Evolutionary conservation across 2,888 invertebrate species (phyloP), one percentile per base, ranked within the genome.

Genomic region (Andrena camellia): DNA sequence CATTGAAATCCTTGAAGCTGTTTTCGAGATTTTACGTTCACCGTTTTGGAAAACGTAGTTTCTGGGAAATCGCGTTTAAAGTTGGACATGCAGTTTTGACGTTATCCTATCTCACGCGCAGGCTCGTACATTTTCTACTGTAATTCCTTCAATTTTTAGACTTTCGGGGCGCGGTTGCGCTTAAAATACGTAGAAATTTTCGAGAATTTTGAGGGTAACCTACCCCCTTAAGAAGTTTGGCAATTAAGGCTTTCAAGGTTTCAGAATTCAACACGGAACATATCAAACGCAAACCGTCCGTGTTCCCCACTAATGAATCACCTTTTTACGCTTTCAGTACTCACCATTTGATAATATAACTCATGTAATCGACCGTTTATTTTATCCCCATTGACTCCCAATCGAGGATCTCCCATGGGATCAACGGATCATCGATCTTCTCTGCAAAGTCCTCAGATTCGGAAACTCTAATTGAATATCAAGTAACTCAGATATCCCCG

Each of bases 291-390:
- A 90, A 89, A 70, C 86, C 84, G 77, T 84, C 75, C 69, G 33
- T 60, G 52, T 33, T 85, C 81, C 81, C 78, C 78, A 81, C 90
- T 93, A 92, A 93, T 91, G 83, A 88, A 90, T 90, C 90, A 88
- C 89, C 79, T 92, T 90, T 85, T 93, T 91, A 88, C 91, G 91
- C 91, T 92, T 93, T 90, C 93, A 93, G 92, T 92, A 91, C 90
- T 82, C 84, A 84, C 52, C 70, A 35, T 74, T 78, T 29, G 26
- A 50, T 69, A 72, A 64, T 64, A 57, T 57, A 33, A 82, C 52
- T 33, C 52, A 76, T 71, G 68, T 70, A 13, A 77, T 86, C 59
- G 60, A 57, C 69, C 50, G 10, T 62, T 31, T 42, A 54, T 52
- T 52, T 66, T 42, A n/a, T 60, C 13, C 42, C 13, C 5, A 29